A percentile compares a stretch with the other conserved stretches of the same genome.
Evolutionary conservation across 2,888 invertebrate genomes (phyloP).

Genomic region (Tinea semifulvella): DNA sequence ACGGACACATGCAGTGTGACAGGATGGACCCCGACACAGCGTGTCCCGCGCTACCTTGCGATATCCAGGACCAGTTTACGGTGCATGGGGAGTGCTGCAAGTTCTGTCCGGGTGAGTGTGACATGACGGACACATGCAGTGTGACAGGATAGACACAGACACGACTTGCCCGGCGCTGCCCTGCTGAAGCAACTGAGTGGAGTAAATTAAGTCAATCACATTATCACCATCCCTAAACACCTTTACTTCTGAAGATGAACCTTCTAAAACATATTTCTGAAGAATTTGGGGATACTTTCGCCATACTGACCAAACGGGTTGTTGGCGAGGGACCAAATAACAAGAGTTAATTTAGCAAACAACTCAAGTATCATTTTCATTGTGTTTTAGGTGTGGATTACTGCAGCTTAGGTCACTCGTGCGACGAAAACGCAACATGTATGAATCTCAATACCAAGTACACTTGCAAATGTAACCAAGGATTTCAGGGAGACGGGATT

Average conservation of each 20-base stretch:
- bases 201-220: too few relatives aligned
- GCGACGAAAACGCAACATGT: conserved; percentile 91
- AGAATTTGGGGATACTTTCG: too few relatives aligned
- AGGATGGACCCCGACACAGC: conserved; percentile 75
- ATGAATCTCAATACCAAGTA: conserved; percentile 91
- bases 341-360: too few relatives aligned
- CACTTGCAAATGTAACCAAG: conserved; percentile 89
- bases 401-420: conserved; percentile 87
- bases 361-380: too few relatives aligned
- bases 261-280: too few relatives aligned
- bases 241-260: too few relatives aligned
- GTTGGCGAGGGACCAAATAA: too few relatives aligned
- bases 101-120: conserved; percentile 85
- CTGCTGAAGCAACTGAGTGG: too few relatives aligned
- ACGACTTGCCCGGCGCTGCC: conserved; percentile 80
- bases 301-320: too few relatives aligned
- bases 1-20: conserved; percentile 83
- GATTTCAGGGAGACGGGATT: conserved; percentile 88
- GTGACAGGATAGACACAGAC: conserved; percentile 76
- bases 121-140: conserved; percentile 82
- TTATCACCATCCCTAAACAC: too few relatives aligned
- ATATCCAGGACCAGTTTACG: conserved; percentile 78
- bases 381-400: conserved; percentile 80
- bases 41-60: conserved; percentile 83
- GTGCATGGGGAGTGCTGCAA: conserved; percentile 90